These are phyloP conservation scores for Gymnocephalus cernua DNA, from an alignment of 2,113 vertebrate species.

Conservation along the genomic window DNA sequence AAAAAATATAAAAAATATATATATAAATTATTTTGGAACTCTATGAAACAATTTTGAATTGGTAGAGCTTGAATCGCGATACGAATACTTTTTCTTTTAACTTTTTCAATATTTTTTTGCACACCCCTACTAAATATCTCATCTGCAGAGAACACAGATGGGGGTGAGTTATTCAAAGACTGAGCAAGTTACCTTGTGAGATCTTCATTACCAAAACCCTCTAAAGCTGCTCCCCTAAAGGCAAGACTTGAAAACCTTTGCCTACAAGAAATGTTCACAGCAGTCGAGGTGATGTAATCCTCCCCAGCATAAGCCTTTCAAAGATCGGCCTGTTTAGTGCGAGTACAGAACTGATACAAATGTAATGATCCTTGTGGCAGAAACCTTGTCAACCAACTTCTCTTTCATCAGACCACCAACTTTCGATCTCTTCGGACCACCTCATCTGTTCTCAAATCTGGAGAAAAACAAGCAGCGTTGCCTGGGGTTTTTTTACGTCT, in stretches of 20 bases:
- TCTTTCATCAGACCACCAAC: conserved; percentile 65
- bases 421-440: conserved; percentile 59
- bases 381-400: conserved; percentile 58
- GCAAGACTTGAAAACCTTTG: conserved; percentile 55
- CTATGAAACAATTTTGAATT: too few species aligned
- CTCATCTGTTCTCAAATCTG: conserved; percentile 44
- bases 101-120: too few species aligned
- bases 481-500: conserved; percentile 14
- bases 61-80: too few species aligned
- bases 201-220: conserved; percentile 56
- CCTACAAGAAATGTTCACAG: conserved; percentile 50
- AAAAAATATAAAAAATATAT: too few species aligned
- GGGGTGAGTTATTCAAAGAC: conserved; percentile 18
- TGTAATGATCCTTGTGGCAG: conserved; percentile 53
- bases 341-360: conserved; percentile 47
- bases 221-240: conserved; percentile 43
- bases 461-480: neutral
- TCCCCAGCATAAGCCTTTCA: conserved; percentile 43
- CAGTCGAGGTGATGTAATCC: conserved; percentile 54
- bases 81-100: too few species aligned
- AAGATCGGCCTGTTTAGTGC: conserved; percentile 50
- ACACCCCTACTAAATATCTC: too few species aligned
- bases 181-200: conserved; percentile 34
- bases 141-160: neutral
- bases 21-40: too few species aligned